Conservation (phyloP, 1,140 invertebrate genomes). For the Lamellibrachia luymesi region DNA sequence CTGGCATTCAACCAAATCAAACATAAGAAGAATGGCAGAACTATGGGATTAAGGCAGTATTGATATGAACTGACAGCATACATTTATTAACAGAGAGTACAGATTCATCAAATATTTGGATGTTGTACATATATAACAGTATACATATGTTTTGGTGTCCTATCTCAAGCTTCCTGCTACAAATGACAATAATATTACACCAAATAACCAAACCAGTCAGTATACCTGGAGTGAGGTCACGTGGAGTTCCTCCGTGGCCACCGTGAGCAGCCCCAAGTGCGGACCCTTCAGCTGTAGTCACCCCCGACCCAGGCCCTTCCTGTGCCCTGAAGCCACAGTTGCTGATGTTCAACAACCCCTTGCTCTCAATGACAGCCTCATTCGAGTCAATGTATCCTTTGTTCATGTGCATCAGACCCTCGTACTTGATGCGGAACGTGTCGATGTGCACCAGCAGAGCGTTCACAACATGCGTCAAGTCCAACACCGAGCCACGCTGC, state of each 20-base stretch:
- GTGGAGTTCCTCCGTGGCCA: conserved; percentile 42
- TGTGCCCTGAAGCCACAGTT: conserved; percentile 33
- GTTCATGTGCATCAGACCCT: conserved; percentile 37
- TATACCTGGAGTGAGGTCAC: conserved; percentile 33
- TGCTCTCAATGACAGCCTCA: conserved; percentile 38
- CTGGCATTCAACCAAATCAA: background rate
- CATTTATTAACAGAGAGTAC: background rate
- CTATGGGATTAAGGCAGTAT: background rate
- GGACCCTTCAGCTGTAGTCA: conserved; percentile 24
- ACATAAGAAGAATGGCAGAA: background rate
- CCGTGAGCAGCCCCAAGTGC: conserved; percentile 44
- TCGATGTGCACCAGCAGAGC: conserved; percentile 35
- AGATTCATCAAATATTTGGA: background rate
- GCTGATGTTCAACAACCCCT: conserved; percentile 35
- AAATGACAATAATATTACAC: background rate
- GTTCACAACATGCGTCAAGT: conserved; percentile 35
- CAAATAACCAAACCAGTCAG: background rate
- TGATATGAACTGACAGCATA: background rate
- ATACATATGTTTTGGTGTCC: background rate
- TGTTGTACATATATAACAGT: background rate
- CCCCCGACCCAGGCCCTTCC: conserved; percentile 33
- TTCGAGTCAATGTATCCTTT: conserved; percentile 38
- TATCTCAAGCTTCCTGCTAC: background rate
- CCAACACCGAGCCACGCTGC: conserved; percentile 37
- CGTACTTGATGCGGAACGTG: conserved; percentile 38